These are phyloP conservation scores for Sebastes vulpes DNA, from an alignment of 2,797 vertebrate species.

Conservation along the genomic window DNA sequence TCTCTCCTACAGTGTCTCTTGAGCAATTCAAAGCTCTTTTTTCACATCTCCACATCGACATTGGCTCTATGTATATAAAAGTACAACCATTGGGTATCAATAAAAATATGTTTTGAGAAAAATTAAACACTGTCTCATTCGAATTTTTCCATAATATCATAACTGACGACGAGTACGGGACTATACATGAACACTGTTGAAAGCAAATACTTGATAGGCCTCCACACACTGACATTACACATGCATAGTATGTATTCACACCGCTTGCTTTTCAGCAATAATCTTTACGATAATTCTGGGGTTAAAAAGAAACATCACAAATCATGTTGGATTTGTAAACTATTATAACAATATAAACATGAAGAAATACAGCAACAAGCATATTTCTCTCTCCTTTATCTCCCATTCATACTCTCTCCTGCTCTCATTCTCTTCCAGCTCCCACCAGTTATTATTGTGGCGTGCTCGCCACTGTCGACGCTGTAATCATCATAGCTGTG, in stretches of 20 bases:
- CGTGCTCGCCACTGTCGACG: constrained; percentile 20
- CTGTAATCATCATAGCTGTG: constrained; percentile 77
- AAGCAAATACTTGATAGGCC: not conserved
- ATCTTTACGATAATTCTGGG: not conserved
- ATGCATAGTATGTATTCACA: not conserved
- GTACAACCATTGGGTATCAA: no score
- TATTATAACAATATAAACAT: not conserved
- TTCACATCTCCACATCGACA: not conserved
- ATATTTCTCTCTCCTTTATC: not conserved
- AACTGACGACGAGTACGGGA: not conserved
- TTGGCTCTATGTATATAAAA: not conserved
- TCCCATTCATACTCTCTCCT: constrained; percentile 11
- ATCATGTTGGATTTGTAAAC: not conserved
- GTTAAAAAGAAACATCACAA: not conserved
- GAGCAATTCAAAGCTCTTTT: not conserved
- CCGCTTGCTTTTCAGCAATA: not conserved
- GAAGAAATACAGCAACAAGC: not conserved
- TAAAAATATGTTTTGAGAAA: not conserved
- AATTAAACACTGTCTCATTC: not conserved
- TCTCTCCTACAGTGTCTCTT: not conserved
- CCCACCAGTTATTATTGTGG: constrained; percentile 62
- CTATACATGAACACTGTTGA: not conserved
- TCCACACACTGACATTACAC: not conserved
- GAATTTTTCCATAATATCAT: no score
- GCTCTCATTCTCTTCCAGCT: constrained; percentile 21